Evolutionary conservation across 2,797 vertebrate species (phyloP), one percentile per base, ranked within the genome.

Genomic region (Phoxinus dragarum): DNA sequence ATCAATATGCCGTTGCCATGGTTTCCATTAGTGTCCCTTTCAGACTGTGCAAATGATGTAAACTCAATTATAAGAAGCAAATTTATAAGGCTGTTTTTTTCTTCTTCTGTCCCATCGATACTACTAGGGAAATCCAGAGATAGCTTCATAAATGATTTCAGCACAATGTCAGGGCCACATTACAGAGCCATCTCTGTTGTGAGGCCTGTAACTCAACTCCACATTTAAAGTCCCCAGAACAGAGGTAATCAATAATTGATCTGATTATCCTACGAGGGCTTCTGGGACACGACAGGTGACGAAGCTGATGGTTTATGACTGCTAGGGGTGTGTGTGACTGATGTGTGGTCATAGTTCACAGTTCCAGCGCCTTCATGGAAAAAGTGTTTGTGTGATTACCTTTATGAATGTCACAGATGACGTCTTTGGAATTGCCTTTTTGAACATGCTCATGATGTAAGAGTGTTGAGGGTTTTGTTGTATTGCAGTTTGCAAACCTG

Each of bases 141-240:
- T 21, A 40, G 67, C 23, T 47, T n/a, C 52, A 73, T 59, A 66
- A 64, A 74, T 66, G 34, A 38, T 69, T 59, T 69, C 31, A 71
- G 52, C 6, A 14, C 38, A 31, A 36, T 6, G 23, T 23, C 19
- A 54, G 52, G 38, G 14, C 7, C n/a, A 44, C 38, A 31, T 52
- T 38, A 40, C 21, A 76, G 59, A 68, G 47, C 34, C 47, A 31
- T 67, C 31, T 40, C 4, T 64, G 7, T 78, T 47, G 44, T 42
- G 17, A 44, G n/a, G 3, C 23, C 73, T 84, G 82, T 84, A 84
- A 84, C n/a, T 42, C 44, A 84, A 84, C 61, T 23, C 82, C 34
- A 66, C 74, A 42, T 83, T 75, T 83, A 80, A 80, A 69, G 49
- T 73, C 42, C 56, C 69, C 66, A 6, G 12, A 59, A 31, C 21